These are phyloP conservation scores for Hydrolagus colliei DNA, from an alignment of 2,797 vertebrate species.

Conservation along the genomic window DNA sequence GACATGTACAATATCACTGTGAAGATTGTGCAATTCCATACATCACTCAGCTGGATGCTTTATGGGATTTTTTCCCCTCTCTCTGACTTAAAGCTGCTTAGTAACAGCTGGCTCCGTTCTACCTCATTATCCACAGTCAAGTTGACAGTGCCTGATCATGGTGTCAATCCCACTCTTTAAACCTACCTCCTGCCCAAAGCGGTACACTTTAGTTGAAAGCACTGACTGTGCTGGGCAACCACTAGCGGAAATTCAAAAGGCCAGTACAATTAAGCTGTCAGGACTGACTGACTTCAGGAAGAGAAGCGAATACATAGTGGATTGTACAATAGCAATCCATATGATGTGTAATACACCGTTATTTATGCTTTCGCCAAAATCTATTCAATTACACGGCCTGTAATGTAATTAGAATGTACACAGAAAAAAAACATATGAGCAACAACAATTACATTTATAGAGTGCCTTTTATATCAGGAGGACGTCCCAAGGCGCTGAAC, in stretches of 20 bases:
- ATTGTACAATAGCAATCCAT: constrained; percentile 1
- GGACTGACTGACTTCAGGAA: neutral
- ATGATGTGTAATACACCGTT: neutral
- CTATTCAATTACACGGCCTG: neutral
- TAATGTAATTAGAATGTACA: constrained; percentile 6
- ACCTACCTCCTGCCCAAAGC: neutral
- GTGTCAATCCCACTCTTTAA: neutral
- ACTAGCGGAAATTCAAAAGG: constrained; percentile 20
- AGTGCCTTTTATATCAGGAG: too few relatives aligned
- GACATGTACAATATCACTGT: neutral
- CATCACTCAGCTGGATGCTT: neutral
- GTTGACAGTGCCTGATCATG: constrained; percentile 16
- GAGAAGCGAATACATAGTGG: neutral
- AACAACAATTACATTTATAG: too few relatives aligned
- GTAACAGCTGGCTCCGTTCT: constrained; percentile 3
- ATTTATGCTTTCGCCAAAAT: neutral
- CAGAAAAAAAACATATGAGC: neutral
- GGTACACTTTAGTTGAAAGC: constrained; percentile 11
- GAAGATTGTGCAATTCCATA: neutral
- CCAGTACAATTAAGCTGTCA: constrained; percentile 25
- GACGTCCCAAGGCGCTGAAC: too few relatives aligned
- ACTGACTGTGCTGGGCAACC: constrained; percentile 17
- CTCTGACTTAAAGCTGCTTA: neutral
- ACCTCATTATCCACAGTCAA: neutral
- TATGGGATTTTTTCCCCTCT: neutral